These are phyloP conservation scores for Leptoclinus maculatus DNA, from an alignment of 2,797 vertebrate species.

Conservation along the genomic window DNA sequence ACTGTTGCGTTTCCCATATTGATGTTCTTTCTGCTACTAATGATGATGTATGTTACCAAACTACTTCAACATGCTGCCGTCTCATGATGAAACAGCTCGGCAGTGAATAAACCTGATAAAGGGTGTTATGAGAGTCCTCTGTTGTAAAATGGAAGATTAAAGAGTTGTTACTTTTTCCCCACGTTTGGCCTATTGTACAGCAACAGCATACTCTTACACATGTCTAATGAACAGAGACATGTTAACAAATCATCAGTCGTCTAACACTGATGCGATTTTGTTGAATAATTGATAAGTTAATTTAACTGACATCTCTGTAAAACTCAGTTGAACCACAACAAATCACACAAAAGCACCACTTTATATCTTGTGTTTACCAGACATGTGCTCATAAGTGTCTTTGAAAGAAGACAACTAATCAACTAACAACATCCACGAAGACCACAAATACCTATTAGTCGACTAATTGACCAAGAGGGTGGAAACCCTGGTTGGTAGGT, in stretches of 20 bases:
- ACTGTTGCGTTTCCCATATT: neutral
- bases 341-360: neutral
- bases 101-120: neutral
- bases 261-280: neutral
- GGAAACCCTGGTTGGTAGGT: no score
- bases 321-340: no score
- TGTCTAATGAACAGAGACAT: neutral
- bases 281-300: neutral
- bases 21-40: slow-evolving; percentile 18
- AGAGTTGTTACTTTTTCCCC: neutral
- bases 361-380: neutral
- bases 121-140: neutral
- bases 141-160: neutral
- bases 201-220: neutral
- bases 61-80: neutral
- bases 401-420: no score
- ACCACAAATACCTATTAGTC: no score
- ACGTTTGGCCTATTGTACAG: neutral
- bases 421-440: no score
- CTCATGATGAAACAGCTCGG: neutral
- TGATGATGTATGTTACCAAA: neutral
- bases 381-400: no score
- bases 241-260: neutral
- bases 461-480: no score
- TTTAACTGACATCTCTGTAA: no score